Evolutionary conservation across 2,113 vertebrate genomes (phyloP), one percentile per base, ranked within the genome.

Genomic region (Merops nubicus): DNA sequence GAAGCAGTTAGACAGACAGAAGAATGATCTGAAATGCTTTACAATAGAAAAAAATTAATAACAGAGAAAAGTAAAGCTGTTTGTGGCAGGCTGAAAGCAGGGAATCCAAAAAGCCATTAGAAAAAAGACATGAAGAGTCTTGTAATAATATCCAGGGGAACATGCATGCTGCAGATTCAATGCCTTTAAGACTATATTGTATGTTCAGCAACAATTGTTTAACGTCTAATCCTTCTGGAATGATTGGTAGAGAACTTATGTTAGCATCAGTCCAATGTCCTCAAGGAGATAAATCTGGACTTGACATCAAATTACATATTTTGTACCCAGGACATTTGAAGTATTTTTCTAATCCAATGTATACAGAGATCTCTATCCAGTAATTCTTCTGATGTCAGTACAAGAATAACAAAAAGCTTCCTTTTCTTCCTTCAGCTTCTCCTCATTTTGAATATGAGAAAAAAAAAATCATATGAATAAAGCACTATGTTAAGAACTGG

Each of bases 231-330:
- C 92, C 94, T 43, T 28, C 60, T 31, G 7, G 48, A 83, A 43
- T 5, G 56, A 56, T 59, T 90, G 80, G 53, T 7, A 40, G n/a
- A 94, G 93, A 92, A 93, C 76, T 91, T 60, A 81, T 23, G 75
- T 23, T 88, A 88, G 67, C 36, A 47, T 47, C 86, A 77, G 53
- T 40, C 62, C 93, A 14, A 4, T 7, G 25, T 38, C 72, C 95
- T 86, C 33, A n/a, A 85, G 77, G 85, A 97, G 86, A 93, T 79
- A 95, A 95, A 97, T 94, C 93, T 47, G 36, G 8, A 34, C 73
- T 81, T 77, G 79, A 88, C 86, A 91, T 64, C 42, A 89, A 74
- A 95, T 96, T 93, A 92, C 31, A 5, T 9, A 63, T 54, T 80
- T 47, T 19, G 48, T 54, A 67, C n/a, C 72, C 63, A 45, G 45